These are phyloP conservation scores for Formica selysi DNA, from an alignment of 1,140 invertebrate genomes.

Conservation along the genomic window DNA sequence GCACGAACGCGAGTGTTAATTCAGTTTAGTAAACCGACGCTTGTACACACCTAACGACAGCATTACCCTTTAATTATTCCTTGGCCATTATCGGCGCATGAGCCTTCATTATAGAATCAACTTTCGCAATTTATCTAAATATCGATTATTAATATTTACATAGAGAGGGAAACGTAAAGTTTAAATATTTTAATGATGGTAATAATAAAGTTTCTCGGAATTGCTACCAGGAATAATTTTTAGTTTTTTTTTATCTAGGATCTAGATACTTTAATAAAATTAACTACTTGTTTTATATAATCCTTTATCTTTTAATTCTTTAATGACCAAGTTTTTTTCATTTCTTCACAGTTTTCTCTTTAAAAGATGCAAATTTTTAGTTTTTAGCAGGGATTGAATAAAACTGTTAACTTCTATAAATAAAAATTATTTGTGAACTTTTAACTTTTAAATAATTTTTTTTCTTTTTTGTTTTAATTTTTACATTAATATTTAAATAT, in stretches of 20 bases:
- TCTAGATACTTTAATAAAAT: not conserved
- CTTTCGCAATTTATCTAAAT: conserved; percentile 37
- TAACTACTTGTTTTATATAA: too few species aligned
- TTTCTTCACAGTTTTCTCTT: not conserved
- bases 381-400: too few species aligned
- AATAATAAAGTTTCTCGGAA: not conserved
- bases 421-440: too few species aligned
- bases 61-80: conserved; percentile 61
- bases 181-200: conserved; percentile 40
- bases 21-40: conserved; percentile 47
- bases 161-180: not conserved
- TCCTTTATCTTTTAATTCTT: not conserved
- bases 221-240: not conserved
- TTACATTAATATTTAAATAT: too few species aligned
- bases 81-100: not conserved
- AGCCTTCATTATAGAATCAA: conserved; percentile 40
- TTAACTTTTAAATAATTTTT: too few species aligned
- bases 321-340: not conserved
- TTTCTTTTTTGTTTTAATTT: too few species aligned
- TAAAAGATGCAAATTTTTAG: not conserved
- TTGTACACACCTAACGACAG: conserved; percentile 16
- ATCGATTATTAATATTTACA: conserved; percentile 43
- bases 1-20: conserved; percentile 37
- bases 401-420: too few species aligned
- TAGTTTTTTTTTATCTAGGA: not conserved